Evolutionary conservation across 2,113 vertebrate genomes (phyloP).

Genomic region (Cichladusa arquata): DNA sequence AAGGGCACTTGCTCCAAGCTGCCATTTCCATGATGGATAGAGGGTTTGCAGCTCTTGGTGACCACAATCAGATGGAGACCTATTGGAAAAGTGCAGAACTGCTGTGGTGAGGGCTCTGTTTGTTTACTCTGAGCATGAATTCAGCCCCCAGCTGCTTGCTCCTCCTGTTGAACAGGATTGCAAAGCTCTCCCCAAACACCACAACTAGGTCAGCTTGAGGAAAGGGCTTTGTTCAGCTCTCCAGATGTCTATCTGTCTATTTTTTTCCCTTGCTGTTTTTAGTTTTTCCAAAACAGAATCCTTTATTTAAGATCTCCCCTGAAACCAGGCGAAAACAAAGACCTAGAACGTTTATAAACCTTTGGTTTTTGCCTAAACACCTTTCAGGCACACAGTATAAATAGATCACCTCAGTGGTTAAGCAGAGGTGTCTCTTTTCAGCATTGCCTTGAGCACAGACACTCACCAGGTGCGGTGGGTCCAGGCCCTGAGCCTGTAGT

Average conservation of each 20-base stretch:
- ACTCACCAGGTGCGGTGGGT: neutral
- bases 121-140: neutral
- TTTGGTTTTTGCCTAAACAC: neutral
- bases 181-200: neutral
- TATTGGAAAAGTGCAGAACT: neutral
- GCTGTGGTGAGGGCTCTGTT: neutral
- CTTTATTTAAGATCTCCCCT: neutral
- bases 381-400: neutral
- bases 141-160: neutral
- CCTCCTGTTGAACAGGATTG: conserved; percentile 4
- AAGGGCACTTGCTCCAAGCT: neutral
- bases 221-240: neutral
- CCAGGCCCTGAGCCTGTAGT: neutral
- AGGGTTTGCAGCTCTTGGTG: neutral
- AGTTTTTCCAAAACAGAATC: neutral
- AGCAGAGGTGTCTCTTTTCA: neutral
- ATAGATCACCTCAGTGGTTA: neutral
- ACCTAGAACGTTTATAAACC: neutral
- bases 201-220: neutral
- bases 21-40: rapidly evolving
- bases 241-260: neutral
- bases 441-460: neutral
- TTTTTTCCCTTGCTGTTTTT: neutral
- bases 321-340: neutral
- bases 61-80: neutral